Evolutionary conservation across 2,888 invertebrate species (phyloP).

Genomic region (Leptura quadrifasciata): DNA sequence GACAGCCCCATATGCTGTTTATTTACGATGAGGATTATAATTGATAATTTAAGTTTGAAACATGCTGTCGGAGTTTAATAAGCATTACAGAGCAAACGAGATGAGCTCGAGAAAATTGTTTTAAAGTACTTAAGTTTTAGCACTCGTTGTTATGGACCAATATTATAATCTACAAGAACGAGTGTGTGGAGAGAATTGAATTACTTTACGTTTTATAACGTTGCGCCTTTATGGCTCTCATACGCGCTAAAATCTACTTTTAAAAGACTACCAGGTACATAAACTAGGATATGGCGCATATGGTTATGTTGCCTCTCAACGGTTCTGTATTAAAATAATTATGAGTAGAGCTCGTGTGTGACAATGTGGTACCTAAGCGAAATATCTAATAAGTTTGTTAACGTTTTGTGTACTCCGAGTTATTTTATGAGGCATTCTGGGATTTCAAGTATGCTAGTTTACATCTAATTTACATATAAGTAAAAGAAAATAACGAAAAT

Average conservation of each 20-base stretch:
- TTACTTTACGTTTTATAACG: slow-evolving; percentile 49
- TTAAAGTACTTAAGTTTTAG: slow-evolving; percentile 56
- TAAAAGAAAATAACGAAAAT: too few relatives aligned
- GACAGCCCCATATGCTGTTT: slow-evolving; percentile 60
- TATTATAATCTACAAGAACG: slow-evolving; percentile 48
- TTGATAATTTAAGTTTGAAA: slow-evolving; percentile 61
- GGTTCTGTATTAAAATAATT: slow-evolving; percentile 14
- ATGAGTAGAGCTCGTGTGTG: neutral
- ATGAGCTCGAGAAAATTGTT: slow-evolving; percentile 59
- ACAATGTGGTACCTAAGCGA: neutral
- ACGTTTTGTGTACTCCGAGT: too few relatives aligned
- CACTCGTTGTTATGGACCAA: slow-evolving; percentile 50
- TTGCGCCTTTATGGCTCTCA: slow-evolving; percentile 42
- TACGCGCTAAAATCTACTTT: slow-evolving; percentile 43
- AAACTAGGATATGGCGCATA: slow-evolving; percentile 16
- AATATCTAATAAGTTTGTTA: too few relatives aligned
- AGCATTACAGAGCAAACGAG: slow-evolving; percentile 56
- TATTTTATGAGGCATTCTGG: too few relatives aligned
- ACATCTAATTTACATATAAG: too few relatives aligned
- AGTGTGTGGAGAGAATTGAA: slow-evolving; percentile 50
- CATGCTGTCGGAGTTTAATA: slow-evolving; percentile 54
- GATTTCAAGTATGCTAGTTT: too few relatives aligned
- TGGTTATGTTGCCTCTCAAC: slow-evolving; percentile 16
- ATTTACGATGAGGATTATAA: slow-evolving; percentile 61
- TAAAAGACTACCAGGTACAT: slow-evolving; percentile 30